A percentile compares a stretch with the other conserved stretches of the same genome.
phyloP scores from a whole-genome alignment of 2,888 invertebrate genomes.

The Nebria brevicollis region DNA sequence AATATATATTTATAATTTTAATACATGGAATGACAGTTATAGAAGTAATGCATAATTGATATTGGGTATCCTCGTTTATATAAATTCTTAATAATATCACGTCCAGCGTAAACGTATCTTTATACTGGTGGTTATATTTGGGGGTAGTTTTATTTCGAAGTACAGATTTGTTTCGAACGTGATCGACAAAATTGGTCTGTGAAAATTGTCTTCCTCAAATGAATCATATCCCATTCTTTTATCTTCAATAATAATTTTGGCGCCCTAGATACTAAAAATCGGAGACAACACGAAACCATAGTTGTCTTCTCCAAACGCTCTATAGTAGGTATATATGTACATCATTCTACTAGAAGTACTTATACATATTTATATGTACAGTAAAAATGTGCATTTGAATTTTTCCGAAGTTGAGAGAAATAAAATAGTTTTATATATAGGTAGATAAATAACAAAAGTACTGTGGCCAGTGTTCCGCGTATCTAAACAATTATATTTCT shows the following conservation, averaged over 20 bases:
- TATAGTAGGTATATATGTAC: no score
- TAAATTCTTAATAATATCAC: constrained; percentile 10
- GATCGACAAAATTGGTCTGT: constrained; percentile 25
- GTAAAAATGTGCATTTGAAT: not conserved
- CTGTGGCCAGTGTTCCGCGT: no score
- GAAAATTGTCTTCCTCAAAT: constrained; percentile 35
- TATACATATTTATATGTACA: not conserved
- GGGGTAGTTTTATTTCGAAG: constrained; percentile 32
- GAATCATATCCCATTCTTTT: constrained; percentile 21
- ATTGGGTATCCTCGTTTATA: not conserved
- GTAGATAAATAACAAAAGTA: no score
- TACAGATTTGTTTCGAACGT: constrained; percentile 42
- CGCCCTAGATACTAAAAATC: not conserved
- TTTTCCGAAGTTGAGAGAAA: no score
- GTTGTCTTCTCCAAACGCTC: not conserved
- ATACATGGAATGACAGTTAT: no score
- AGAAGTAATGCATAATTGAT: not conserved
- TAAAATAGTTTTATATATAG: no score
- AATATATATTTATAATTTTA: no score
- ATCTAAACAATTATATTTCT: no score
- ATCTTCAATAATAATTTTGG: not conserved
- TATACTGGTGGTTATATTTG: constrained; percentile 22
- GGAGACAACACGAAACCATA: not conserved
- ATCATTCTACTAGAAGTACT: not conserved
- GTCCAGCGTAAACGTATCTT: constrained; percentile 26